Evolutionary conservation across 2,888 invertebrate species (phyloP).

Genomic region (Polydesmus complanatus): DNA sequence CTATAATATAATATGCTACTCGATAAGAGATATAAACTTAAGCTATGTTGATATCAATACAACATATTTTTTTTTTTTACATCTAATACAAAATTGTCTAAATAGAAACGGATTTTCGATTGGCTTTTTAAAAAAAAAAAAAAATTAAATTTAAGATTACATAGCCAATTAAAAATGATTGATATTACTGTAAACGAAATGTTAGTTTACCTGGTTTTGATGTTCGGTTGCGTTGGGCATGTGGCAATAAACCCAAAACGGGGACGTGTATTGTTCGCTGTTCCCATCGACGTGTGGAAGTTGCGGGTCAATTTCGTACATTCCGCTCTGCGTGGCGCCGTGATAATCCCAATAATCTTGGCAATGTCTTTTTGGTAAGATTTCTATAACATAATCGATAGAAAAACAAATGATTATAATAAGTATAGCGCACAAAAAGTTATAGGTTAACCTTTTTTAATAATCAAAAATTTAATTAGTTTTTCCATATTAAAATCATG

Average conservation of each 20-base stretch:
- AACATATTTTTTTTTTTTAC: no score
- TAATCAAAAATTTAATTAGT: no score
- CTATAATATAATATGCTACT: no score
- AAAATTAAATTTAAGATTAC: not conserved
- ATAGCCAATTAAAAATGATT: not conserved
- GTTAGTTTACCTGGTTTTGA: slow-evolving; percentile 4
- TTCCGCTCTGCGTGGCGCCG: slow-evolving; percentile 18
- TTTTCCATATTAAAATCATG: no score
- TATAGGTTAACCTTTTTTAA: no score
- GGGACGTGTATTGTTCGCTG: slow-evolving; percentile 19
- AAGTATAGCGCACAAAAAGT: no score
- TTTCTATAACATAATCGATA: not conserved
- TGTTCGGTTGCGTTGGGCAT: slow-evolving; percentile 17
- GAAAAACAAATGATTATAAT: no score
- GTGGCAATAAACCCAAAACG: slow-evolving; percentile 22
- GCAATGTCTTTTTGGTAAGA: slow-evolving; percentile 15
- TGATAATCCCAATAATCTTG: slow-evolving; percentile 21
- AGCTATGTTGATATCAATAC: not conserved
- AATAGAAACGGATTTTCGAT: no score
- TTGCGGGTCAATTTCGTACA: slow-evolving; percentile 22
- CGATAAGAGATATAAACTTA: not conserved
- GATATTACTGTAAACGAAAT: not conserved
- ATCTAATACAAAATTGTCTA: no score
- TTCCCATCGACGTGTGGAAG: no score
- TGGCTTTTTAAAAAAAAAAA: not conserved